Evolutionary conservation across 2,113 vertebrate species (phyloP), one percentile per base, ranked within the genome.

Genomic region (Camelus dromedarius): DNA sequence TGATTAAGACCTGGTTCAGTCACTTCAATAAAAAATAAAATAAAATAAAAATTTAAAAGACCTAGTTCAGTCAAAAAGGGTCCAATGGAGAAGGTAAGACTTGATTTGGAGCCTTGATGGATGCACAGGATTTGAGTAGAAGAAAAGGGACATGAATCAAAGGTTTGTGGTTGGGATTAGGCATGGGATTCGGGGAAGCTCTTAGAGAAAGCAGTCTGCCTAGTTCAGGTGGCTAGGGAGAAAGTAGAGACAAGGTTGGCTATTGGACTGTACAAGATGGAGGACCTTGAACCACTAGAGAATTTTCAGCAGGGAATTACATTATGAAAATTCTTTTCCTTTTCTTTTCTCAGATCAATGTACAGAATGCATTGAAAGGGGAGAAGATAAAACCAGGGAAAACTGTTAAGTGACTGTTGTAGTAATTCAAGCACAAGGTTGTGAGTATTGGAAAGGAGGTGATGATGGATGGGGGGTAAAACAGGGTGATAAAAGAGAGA

Each of bases 291-390:
- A 66, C 42, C 32, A 95, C 15, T 54, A 73, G 14, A 84, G 32
- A 95, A 70, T 52, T 80, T 48, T 91, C 54, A 96, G 67, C 69
- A 91, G 30, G 22, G 12, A 89, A 66, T 91, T 75, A 81, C 30
- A 73, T 52, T 3, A 86, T 82, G 3, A 95, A 91, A 89, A 77
- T 79, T 0, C 28, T 87, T 70, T 82, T 75, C 5, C 38, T 83
- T 77, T n/a, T 56, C 12, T 75, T 66, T 52, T 32, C 66, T 94
- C 16, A 79, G 26, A 52, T 67, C 11, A 52, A 9, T 91, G 10
- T 91, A 70, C 28, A 93, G 70, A 75, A 87, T 91, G 56, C 66
- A 84, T 10, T 95, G 60, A 67, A 95, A 50, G 19, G 7, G 22
- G 15, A 75, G 15, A 81, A 35, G 52, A 20, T 64, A 83, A 94